Evolutionary conservation across 2,113 vertebrate species (phyloP), one percentile per base, ranked within the genome.

Genomic region (Corythornis vintsioides): DNA sequence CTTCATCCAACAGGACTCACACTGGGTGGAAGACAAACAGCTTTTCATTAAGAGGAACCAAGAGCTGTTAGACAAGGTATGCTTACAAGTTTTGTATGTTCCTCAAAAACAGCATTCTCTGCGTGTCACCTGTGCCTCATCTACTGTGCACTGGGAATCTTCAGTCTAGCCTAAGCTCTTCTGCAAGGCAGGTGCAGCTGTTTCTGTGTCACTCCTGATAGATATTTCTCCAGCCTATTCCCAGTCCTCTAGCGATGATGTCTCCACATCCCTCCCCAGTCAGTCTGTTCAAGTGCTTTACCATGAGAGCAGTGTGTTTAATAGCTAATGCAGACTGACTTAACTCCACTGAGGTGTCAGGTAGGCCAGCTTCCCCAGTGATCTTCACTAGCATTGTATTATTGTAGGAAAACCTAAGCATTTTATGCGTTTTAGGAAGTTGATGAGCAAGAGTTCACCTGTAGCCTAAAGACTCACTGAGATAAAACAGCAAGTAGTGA

Each of bases 21-120:
- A 98, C 94, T 99, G 99, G 99, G 99, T 99, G 90, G 99, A 99
- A 96, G 99, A 99, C 96, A 99, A 99, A 93, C 99, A 99, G 93
- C 98, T 99, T 84, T 99, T 99, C 96, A 97, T 99, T 94, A 98
- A 98, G 90, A 98, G 99, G 96, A 99, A 99, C 95, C 99, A 99
- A 96, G 99, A 99, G 94, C 98, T 99, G 91, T 96, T 98, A 92
- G 99, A 99, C 40, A 99, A 99, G 99, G 99, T 99, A 97, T 9
- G 87, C 96, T 91, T 18, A 57, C 56, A 38, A 18, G 22, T 17
- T 76, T 56, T 85, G 71, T 3, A 1, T 63, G 33, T 35, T 73
- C 22, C 28, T 18, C 40, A 48, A 31, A 40, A 59, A 59, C 26
- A 53, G 57, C 31, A 59, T n/a, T 90, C 31, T 18, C 28, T 71